Conservation (phyloP, 2,113 vertebrate species). For the Tretioscincus oriximinensis region DNA sequence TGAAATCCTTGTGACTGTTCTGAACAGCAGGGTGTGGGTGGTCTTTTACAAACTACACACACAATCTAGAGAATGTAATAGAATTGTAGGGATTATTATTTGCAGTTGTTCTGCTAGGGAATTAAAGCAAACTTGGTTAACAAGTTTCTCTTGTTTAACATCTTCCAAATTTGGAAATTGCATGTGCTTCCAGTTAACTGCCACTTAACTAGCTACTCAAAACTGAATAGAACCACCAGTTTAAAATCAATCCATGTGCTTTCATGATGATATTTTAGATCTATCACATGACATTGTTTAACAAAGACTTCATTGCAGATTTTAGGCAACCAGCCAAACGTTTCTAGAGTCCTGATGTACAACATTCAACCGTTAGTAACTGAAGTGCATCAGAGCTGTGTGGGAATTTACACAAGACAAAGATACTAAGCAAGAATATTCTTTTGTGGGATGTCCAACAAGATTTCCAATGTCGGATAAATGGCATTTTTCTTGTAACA, state of each 20-base stretch:
- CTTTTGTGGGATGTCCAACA: slow-evolving; percentile 1
- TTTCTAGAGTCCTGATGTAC: background rate
- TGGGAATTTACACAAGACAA: background rate
- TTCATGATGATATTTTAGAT: background rate
- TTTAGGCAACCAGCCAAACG: slow-evolving; percentile 1
- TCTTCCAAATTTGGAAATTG: background rate
- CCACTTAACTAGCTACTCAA: background rate
- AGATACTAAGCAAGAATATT: background rate
- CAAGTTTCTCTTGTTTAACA: background rate
- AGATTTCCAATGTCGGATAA: background rate
- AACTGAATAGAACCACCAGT: background rate
- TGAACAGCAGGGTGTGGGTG: background rate
- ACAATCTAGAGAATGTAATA: background rate
- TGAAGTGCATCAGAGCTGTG: background rate
- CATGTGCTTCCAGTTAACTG: background rate
- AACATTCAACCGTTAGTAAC: background rate
- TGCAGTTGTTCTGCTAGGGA: background rate
- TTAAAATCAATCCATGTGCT: slow-evolving; percentile 1
- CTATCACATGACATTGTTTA: slow-evolving; percentile 11
- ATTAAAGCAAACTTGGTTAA: background rate
- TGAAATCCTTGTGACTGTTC: background rate
- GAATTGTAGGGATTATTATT: background rate
- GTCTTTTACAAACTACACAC: background rate
- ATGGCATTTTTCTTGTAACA: background rate
- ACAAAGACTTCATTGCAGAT: slow-evolving; percentile 9